A percentile compares a stretch with the other conserved stretches of the same genome.
phyloP scores from a whole-genome alignment of 35 echinoderm and acorn worm species.

The Apostichopus japonicus region DNA sequence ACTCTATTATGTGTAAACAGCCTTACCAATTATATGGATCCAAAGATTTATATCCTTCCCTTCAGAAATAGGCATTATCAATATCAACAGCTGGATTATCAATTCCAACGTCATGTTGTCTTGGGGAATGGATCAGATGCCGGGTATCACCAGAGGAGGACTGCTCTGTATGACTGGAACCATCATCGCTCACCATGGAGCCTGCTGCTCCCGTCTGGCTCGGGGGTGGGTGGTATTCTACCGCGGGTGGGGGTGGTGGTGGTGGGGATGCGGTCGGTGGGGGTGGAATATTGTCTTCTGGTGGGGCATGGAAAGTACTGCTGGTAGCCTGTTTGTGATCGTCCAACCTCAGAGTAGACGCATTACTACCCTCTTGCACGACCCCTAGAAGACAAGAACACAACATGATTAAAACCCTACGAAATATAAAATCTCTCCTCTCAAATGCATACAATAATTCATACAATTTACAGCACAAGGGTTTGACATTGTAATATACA shows the following conservation, averaged over 20 bases:
- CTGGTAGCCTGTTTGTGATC: neutral
- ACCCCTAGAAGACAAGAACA: neutral
- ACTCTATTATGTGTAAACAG: no score
- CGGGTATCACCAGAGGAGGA: slow-evolving; percentile 7
- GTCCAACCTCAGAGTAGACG: neutral
- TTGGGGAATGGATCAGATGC: neutral
- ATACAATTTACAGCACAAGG: no score
- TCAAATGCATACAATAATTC: no score
- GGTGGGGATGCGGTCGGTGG: neutral
- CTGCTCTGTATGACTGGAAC: slow-evolving; percentile 28
- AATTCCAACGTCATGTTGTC: neutral
- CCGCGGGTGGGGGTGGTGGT: neutral
- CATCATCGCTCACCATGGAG: neutral
- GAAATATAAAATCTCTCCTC: no score
- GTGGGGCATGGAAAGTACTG: slow-evolving; percentile 2
- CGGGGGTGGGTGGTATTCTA: no score
- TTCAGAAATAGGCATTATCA: slow-evolving; percentile 28
- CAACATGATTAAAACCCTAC: neutral
- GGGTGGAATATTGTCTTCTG: neutral
- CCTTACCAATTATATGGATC: no score
- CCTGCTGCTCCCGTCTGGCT: neutral
- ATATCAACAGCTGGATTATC: slow-evolving; percentile 5
- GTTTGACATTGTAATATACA: no score
- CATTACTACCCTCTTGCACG: neutral
- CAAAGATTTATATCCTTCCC: no score